Evolutionary conservation across 2,797 vertebrate species (phyloP).

Genomic region (Peromyscus attwateri): DNA sequence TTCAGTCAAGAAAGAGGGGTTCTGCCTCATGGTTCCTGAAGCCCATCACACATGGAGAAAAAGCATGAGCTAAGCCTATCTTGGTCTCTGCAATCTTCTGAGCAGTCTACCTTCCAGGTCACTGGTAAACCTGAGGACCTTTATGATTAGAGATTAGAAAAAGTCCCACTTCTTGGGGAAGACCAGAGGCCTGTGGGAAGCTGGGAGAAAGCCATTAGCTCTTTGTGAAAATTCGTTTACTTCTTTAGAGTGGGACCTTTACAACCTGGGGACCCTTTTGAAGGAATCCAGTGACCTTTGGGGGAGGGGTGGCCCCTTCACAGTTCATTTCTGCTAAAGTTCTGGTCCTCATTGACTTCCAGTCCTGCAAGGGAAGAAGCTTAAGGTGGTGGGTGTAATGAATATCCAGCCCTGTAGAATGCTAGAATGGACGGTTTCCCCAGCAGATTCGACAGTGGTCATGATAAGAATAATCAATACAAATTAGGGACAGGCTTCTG

Average conservation of each 20-base stretch:
- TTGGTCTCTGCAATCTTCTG: background rate
- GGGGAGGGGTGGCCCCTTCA: background rate
- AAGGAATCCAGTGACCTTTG: background rate
- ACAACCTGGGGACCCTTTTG: background rate
- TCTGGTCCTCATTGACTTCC: slow-evolving; percentile 42
- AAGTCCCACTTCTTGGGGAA: slow-evolving; percentile 16
- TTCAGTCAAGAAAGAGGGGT: background rate
- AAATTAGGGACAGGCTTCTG: slow-evolving; percentile 84
- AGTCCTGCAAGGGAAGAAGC: slow-evolving; percentile 58
- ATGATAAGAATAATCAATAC: slow-evolving; percentile 82
- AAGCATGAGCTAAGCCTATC: background rate
- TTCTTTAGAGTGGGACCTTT: slow-evolving; percentile 1
- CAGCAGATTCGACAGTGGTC: slow-evolving; percentile 72
- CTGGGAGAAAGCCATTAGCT: background rate
- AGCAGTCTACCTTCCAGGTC: background rate
- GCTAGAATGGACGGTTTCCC: slow-evolving; percentile 62
- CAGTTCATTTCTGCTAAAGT: slow-evolving; percentile 56
- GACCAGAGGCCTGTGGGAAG: background rate
- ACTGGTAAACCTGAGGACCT: background rate
- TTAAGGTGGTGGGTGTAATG: slow-evolving; percentile 67
- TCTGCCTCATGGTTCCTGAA: background rate
- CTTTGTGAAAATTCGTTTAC: slow-evolving; percentile 26
- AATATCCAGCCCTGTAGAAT: slow-evolving; percentile 65
- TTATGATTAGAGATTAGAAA: background rate
- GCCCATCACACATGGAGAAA: background rate